Conservation (phyloP, 2,888 invertebrate species). For the Caenorhabditis imperialis region DNA sequence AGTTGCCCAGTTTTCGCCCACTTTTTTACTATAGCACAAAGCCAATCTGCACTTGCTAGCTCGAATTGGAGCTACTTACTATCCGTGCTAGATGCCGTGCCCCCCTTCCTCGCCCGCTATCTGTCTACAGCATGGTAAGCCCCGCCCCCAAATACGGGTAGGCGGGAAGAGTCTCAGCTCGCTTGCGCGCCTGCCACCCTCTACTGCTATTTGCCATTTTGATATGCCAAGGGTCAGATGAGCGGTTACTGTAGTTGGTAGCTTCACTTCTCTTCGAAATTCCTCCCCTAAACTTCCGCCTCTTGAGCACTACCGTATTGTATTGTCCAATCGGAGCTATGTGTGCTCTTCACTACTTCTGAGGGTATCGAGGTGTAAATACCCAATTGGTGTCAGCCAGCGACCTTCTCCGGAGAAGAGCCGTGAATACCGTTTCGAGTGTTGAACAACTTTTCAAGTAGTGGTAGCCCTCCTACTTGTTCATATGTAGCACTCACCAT, state of each 20-base stretch:
- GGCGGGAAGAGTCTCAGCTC: constrained; percentile 54
- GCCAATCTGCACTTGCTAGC: constrained; percentile 24
- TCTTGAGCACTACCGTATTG: constrained; percentile 53
- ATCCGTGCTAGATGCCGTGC: constrained; percentile 31
- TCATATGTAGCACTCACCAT: constrained; percentile 28
- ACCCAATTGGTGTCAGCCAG: constrained; percentile 49
- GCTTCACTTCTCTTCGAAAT: constrained; percentile 6
- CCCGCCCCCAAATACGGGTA: constrained; percentile 46
- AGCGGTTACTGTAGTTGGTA: constrained; percentile 40
- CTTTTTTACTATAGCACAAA: no score
- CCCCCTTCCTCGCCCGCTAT: constrained; percentile 40
- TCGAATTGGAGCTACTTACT: constrained; percentile 27
- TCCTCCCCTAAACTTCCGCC: constrained; percentile 24
- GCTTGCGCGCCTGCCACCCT: constrained; percentile 38
- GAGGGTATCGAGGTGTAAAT: constrained; percentile 39
- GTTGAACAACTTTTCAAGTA: constrained; percentile 51
- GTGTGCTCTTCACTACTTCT: constrained; percentile 50
- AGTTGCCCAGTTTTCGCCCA: no score
- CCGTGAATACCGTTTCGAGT: constrained; percentile 51
- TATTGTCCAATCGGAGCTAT: constrained; percentile 46
- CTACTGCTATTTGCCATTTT: constrained; percentile 47
- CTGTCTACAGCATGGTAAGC: constrained; percentile 43
- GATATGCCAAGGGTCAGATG: constrained; percentile 38
- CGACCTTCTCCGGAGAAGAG: constrained; percentile 48
- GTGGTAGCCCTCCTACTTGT: constrained; percentile 31